Evolutionary conservation across 2,888 invertebrate species (phyloP).

Genomic region (Lithophane leautieri): DNA sequence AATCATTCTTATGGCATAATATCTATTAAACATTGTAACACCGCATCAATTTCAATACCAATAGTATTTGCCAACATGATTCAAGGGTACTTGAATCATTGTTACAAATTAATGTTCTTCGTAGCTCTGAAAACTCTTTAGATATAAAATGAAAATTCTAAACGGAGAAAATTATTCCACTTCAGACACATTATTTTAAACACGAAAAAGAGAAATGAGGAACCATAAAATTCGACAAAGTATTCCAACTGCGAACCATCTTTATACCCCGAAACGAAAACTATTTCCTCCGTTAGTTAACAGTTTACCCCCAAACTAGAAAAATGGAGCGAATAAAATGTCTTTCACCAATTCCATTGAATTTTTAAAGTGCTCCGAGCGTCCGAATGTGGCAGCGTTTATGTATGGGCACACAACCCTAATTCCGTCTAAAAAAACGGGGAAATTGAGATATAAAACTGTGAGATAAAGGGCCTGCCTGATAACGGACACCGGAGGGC

Average conservation of each 20-base stretch:
- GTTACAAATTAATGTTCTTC: too few relatives aligned
- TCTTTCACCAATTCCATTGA: conserved; percentile 49
- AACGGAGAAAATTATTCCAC: neutral
- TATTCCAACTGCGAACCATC: conserved; percentile 16
- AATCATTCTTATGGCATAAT: too few relatives aligned
- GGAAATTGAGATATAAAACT: conserved; percentile 85
- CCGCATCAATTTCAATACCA: too few relatives aligned
- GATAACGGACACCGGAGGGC: conserved; percentile 64
- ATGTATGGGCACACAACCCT: conserved; percentile 61
- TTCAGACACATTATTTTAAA: conserved; percentile 17
- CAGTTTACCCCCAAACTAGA: conserved; percentile 37
- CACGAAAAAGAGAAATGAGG: conserved; percentile 16
- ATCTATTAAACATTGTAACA: too few relatives aligned
- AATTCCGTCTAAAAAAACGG: conserved; percentile 68
- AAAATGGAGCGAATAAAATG: conserved; percentile 49
- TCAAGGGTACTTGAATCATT: too few relatives aligned
- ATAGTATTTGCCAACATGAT: too few relatives aligned
- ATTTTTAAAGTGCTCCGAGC: conserved; percentile 52
- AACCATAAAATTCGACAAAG: conserved; percentile 31
- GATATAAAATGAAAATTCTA: neutral
- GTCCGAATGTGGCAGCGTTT: conserved; percentile 44
- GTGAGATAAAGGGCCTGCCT: conserved; percentile 73
- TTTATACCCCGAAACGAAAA: conserved; percentile 35
- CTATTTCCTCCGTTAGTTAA: conserved; percentile 47
- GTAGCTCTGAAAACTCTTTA: neutral